A percentile compares a stretch with the other conserved stretches of the same genome.
phyloP scores from a whole-genome alignment of 2,113 vertebrate genomes.

The Sterrhoptilus dennistouni region DNA sequence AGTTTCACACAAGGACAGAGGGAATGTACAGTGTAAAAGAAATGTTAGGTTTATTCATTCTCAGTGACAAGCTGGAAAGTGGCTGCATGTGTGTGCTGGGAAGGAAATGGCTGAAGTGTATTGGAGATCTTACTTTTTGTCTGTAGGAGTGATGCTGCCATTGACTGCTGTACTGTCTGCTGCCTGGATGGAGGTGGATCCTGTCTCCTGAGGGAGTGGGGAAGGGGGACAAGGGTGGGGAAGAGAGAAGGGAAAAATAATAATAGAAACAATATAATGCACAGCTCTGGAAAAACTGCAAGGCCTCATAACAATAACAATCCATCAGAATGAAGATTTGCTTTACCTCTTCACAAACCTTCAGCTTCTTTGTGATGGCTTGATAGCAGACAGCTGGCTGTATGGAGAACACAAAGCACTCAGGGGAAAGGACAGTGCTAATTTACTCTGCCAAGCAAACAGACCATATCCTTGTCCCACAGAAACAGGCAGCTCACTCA shows the following conservation, averaged over 20 bases:
- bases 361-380: slow-evolving; percentile 94
- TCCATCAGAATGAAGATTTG: not conserved
- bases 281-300: not conserved
- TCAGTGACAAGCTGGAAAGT: not conserved
- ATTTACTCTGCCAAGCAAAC: not conserved
- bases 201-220: slow-evolving; percentile 80
- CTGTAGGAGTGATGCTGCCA: slow-evolving; percentile 95
- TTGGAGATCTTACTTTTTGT: slow-evolving; percentile 87
- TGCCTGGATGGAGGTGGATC: slow-evolving; percentile 96
- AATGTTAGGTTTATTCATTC: slow-evolving; percentile 3
- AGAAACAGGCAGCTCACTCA: not conserved
- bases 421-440: not conserved
- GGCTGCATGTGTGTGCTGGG: not conserved
- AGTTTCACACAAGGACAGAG: slow-evolving; percentile 7
- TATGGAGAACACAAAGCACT: slow-evolving; percentile 31
- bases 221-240: fast-evolving
- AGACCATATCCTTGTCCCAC: not conserved
- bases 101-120: slow-evolving; percentile 1
- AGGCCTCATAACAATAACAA: not conserved
- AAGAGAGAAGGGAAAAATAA: not conserved
- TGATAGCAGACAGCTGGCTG: slow-evolving; percentile 82
- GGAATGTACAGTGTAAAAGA: not conserved
- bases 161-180: slow-evolving; percentile 98
- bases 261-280: not conserved
- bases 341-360: slow-evolving; percentile 93